Evolutionary conservation across 2,797 vertebrate species (phyloP), one percentile per base, ranked within the genome.

Genomic region (Coregonus ussuriensis): DNA sequence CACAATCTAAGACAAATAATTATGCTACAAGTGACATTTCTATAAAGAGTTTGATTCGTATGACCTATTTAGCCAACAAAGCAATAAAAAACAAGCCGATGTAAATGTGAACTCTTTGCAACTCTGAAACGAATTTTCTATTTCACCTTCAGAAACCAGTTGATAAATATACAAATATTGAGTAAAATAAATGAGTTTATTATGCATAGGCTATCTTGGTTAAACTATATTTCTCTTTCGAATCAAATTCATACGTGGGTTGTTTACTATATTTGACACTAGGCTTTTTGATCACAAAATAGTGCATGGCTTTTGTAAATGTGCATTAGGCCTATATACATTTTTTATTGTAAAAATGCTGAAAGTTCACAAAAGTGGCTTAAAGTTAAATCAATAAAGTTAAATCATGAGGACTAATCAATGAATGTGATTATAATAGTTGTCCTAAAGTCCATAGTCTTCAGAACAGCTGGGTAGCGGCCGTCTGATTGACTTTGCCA

Each of bases 401-500:
- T 87, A 83, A 86, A 88, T 89, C 70, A 59, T 59, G 56, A n/a
- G 21, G 56, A 2, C 35, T 69, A 41, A 47, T 41, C 91, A 92
- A 90, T 90, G 91, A 89, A 92, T 92, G 92, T 93, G 86, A 88
- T 54, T 83, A 83, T 86, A 89, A 88, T 86, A 86, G 88, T 88
- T 91, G 89, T 91, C 85, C 89, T 86, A 88, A 91, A 88, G 90
- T 89, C 87, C 88, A 87, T 87, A 63, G 21, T 29, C 78, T 88
- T 91, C 82, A 66, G 95, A 92, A 93, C 93, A 93, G 93, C 92
- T 93, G 92, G 91, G 93, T 95, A 96, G 93, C 96, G 96, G 94
- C 95, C 96, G 96, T 95, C 96, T 97, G 96, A 47, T 11, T 47
- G 41, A 95, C 96, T 97, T 93, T 96, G 93, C 93, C 94, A 93